Evolutionary conservation across 2,888 invertebrate species (phyloP).

Genomic region (Reticulitermes lucifugus): DNA sequence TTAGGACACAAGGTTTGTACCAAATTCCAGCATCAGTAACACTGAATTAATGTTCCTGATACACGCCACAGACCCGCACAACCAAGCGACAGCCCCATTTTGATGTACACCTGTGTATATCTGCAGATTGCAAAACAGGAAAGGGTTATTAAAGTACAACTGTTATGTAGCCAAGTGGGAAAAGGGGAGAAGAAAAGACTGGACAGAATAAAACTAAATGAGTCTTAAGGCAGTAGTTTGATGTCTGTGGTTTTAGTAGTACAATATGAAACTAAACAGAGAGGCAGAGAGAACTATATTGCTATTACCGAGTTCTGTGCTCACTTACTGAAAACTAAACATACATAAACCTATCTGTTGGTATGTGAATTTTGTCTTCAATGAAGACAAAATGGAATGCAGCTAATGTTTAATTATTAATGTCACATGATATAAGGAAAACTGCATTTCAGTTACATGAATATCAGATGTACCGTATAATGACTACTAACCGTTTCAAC

Average conservation of each 20-base stretch:
- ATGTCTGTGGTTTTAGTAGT: conserved; percentile 17
- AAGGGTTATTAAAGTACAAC: background rate
- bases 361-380: background rate
- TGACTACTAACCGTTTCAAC: background rate
- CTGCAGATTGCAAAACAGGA: conserved; percentile 13
- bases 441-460: background rate
- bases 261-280: background rate
- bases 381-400: background rate
- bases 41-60: background rate
- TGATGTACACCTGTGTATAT: background rate
- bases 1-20: background rate
- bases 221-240: conserved; percentile 29
- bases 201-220: conserved; percentile 27
- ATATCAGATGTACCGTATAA: background rate
- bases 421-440: background rate
- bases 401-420: background rate
- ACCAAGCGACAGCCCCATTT: background rate
- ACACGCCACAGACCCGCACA: background rate
- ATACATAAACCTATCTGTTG: background rate
- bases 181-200: conserved; percentile 12
- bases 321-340: background rate
- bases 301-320: background rate
- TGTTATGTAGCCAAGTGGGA: conserved; percentile 1
- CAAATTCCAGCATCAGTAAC: background rate
- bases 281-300: background rate